phyloP scores from a whole-genome alignment of 2,888 invertebrate species.

The Cerastis leucographa region DNA sequence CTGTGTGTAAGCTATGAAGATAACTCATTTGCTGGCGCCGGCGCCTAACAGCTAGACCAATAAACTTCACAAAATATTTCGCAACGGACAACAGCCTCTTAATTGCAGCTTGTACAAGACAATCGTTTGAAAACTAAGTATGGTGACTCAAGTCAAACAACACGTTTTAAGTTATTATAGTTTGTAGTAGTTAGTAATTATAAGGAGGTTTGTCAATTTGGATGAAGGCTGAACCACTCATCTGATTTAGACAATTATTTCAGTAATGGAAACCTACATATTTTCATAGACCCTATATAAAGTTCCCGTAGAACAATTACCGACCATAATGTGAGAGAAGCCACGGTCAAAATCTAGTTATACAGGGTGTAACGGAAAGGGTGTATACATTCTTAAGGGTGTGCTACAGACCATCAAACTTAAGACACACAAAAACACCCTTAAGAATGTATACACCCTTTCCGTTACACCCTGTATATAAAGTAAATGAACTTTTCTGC shows the following conservation, averaged over 20 bases:
- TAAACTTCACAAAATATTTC: constrained; percentile 56
- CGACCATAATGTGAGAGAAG: background rate
- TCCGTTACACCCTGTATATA: too few relatives aligned
- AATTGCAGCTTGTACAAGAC: constrained; percentile 45
- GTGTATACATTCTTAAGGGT: too few relatives aligned
- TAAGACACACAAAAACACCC: too few relatives aligned
- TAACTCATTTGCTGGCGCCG: constrained; percentile 39
- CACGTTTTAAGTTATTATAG: constrained; percentile 33
- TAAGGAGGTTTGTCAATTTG: too few relatives aligned
- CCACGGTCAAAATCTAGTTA: background rate
- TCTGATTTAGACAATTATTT: background rate
- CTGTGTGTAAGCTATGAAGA: constrained; percentile 32
- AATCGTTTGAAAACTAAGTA: constrained; percentile 19
- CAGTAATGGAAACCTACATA: background rate
- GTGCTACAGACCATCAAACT: too few relatives aligned
- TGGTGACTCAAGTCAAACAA: constrained; percentile 4
- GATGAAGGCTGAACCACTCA: background rate
- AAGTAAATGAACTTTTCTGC: constrained; percentile 49
- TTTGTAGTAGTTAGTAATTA: too few relatives aligned
- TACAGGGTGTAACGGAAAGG: too few relatives aligned
- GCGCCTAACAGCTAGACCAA: constrained; percentile 34
- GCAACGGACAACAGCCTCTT: constrained; percentile 29
- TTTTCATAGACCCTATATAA: background rate
- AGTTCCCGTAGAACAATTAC: background rate
- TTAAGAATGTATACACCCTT: too few relatives aligned